Evolutionary conservation across 2,797 vertebrate genomes (phyloP).

Genomic region (Lycodopsis pacificus): DNA sequence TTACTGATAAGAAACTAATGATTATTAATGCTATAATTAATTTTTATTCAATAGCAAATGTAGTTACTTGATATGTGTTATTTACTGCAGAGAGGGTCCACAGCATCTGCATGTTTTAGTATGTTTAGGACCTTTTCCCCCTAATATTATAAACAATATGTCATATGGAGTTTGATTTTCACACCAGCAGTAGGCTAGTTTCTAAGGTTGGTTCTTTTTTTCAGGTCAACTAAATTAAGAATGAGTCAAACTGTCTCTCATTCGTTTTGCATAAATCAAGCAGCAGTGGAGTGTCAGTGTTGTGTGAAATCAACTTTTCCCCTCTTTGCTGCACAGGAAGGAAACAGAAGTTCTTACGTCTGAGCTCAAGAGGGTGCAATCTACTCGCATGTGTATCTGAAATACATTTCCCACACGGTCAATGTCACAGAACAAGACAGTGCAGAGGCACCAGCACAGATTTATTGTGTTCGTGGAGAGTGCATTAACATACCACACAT

Average conservation of each 20-base stretch:
- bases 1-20: background rate
- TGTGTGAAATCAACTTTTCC: background rate
- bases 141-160: background rate
- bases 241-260: background rate
- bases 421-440: background rate
- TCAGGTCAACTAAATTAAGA: background rate
- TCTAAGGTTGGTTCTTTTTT: background rate
- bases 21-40: background rate
- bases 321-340: background rate
- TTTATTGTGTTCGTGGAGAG: background rate
- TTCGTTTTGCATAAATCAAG: background rate
- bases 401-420: background rate
- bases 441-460: background rate
- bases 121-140: background rate
- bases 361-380: slow-evolving; percentile 68
- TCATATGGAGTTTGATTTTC: background rate
- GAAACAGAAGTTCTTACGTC: background rate
- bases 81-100: background rate
- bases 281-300: background rate
- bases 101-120: background rate
- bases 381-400: background rate
- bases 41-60: background rate
- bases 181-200: background rate
- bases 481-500: background rate
- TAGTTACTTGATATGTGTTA: background rate